phyloP scores from a whole-genome alignment of 2,888 invertebrate species.

The Tryphoninae sp. region DNA sequence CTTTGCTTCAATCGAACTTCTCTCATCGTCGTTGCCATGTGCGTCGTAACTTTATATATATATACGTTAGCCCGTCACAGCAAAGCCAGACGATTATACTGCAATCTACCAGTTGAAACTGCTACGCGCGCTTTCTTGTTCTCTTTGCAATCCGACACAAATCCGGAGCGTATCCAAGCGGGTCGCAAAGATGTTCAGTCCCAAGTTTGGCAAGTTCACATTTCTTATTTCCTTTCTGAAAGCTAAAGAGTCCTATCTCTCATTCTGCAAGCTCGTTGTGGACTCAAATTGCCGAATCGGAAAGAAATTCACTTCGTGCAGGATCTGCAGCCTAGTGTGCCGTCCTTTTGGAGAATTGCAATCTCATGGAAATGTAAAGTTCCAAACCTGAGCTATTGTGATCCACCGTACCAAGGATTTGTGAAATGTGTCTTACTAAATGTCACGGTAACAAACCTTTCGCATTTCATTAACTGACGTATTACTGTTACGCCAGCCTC shows the following conservation, averaged over 20 bases:
- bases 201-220: slow-evolving; percentile 44
- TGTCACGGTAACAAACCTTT: slow-evolving; percentile 31
- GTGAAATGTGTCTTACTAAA: slow-evolving; percentile 58
- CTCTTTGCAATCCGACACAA: background rate
- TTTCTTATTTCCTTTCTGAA: slow-evolving; percentile 39
- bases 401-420: slow-evolving; percentile 47
- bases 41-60: no score
- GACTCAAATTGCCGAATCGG: slow-evolving; percentile 46
- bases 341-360: slow-evolving; percentile 41
- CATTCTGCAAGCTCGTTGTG: background rate
- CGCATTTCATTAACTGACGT: slow-evolving; percentile 47
- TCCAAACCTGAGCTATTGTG: slow-evolving; percentile 49
- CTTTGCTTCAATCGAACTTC: slow-evolving; percentile 46
- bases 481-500: slow-evolving; percentile 58
- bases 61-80: no score
- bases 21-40: slow-evolving; percentile 37
- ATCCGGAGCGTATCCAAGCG: slow-evolving; percentile 2
- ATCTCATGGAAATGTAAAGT: slow-evolving; percentile 54
- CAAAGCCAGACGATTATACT: slow-evolving; percentile 72
- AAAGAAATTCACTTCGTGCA: slow-evolving; percentile 46
- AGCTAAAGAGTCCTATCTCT: slow-evolving; percentile 8
- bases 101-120: slow-evolving; percentile 70
- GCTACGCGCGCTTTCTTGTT: background rate
- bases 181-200: background rate
- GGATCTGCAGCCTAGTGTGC: background rate